Evolutionary conservation across 2,888 invertebrate genomes (phyloP), one percentile per base, ranked within the genome.

Genomic region (Cantharis rufa): DNA sequence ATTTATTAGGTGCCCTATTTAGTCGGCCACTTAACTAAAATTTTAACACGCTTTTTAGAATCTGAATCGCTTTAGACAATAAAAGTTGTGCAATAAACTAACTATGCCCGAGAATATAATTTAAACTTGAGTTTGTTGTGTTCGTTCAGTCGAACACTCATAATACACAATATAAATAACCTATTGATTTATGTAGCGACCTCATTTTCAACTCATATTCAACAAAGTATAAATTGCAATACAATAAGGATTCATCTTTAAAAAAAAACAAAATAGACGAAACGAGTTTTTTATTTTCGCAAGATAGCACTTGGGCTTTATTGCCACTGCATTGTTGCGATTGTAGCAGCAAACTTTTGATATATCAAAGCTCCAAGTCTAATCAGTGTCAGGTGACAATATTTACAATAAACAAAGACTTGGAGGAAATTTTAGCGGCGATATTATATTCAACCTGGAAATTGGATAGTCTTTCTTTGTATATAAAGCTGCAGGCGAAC

Each of bases 91-190:
- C 32, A 32, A 32, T 32, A 32, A 32, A 32, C 32, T 5, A 48
- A 4, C 32, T 13, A n/a, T 48, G n/a, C 32, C 3, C 5, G 32
- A 7, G 32, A 64, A 18, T 64, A 18, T 13, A 64, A 64, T 64
- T 18, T 64, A 18, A 75, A 75, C 72, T 72, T 15, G 72, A 68
- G 71, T 75, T 48, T 48, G 32, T n/a, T 68, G 18, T 69, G 72
- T 72, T 72, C 75, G 28, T 69, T 72, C 72, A 48, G 11, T 61
- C 69, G 72, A 72, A 72, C 75, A 72, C 72, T 71, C 75, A 72
- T 48, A 48, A 48, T 48, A 75, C 63, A 62, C 62, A 75, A 76
- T 69, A 77, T 66, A 77, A 74, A 73, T 77, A 74, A 74, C 70
- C 64, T 77, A 77, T 77, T 63, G 77, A 77, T 77, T 74, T 64